Base-by-base conservation (phyloP, 2,888 invertebrate genomes). In the Napeogenes inachia region DNA sequence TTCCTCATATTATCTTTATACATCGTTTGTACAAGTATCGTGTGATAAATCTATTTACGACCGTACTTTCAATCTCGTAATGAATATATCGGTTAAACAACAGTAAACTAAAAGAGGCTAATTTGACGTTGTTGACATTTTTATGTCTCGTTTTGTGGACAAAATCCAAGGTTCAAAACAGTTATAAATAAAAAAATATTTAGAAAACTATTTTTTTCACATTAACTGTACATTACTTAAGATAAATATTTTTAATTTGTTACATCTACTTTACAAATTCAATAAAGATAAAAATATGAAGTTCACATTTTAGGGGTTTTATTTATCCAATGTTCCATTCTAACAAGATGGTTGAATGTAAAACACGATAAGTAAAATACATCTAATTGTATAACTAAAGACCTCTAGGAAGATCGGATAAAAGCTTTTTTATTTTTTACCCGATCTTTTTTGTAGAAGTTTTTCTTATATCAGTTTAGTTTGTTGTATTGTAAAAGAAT, bases 381-480 rank as follows among this genome's bases (percentile, higher is more conserved):
- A 1, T 21, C 1, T 21, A 21, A 21, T 21, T 21, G 21, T 21
- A 21, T 21, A 21, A 21, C 0, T 21, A 21, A 21, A 21, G 21
- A 21, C 1, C 21, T 21, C 1, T 21, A 21, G 21, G 0, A 21
- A 21, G 21, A 21, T 21, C 21, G 21, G 21, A 21, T 21, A 21
- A 21, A 21, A 21, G 21, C 21, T 21, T 21, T 21, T 1, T 21
- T 21, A 21, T 38, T 5, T 42, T 58, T 50, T 55, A 58, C 54
- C 13, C 46, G 42, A 45, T 54, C 42, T n/a, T 47, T 62, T 35
- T n/a, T 56, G 35, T 35, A 56, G 56, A 6, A 6, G 45, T 54
- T 55, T 59, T 56, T 62, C 45, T 55, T 55, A 58, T 58, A 62
- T 57, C 57, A 38, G 61, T 54, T 61, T 38, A 62, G 53, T 55